Evolutionary conservation across 2,113 vertebrate genomes (phyloP), one percentile per base, ranked within the genome.

Genomic region (Oryzias javanicus): DNA sequence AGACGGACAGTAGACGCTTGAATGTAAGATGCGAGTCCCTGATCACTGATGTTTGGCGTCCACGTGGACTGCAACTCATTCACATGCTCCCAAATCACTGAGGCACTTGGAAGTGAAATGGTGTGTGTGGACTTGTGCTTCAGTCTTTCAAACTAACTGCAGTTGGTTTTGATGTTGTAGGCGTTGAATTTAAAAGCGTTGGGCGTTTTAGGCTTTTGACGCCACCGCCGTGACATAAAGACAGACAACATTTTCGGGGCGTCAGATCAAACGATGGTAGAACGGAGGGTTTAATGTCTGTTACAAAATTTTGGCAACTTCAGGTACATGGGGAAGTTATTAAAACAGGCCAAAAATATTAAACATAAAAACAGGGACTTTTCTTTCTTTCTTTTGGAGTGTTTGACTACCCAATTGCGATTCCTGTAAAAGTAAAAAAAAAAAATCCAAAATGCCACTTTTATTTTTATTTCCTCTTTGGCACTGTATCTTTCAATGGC

Each of bases 61-160:
- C 5, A 64, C 25, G 61, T 74, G 69, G 59, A 76, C 67, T 60
- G 58, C 45, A 46, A 79, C 58, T 74, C 70, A 64, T 74, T 84
- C 73, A 72, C 66, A 64, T 80, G 79, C 80, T 82, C 84, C 77
- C 80, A 87, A 84, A 76, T 78, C 72, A 35, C 58, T 67, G 83
- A 87, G 87, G 85, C 87, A 89, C 87, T 89, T 89, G 27, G 67
- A 44, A 56, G 41, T 69, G 29, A 55, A 61, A 49, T 47, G 35
- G 54, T 62, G 52, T 58, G 61, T 71, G 71, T 49, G 49, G 20
- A 41, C 55, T 84, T 82, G 79, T 82, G 81, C 83, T 87, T 86
- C 51, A 52, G 49, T 72, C 12, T 59, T 48, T 50, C 18, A 46
- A 52, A 58, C 15, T 55, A 66, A 57, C 60, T 6, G 44, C 8